Evolutionary conservation across 2,888 invertebrate genomes (phyloP).

Genomic region (Teleogryllus oceanicus): DNA sequence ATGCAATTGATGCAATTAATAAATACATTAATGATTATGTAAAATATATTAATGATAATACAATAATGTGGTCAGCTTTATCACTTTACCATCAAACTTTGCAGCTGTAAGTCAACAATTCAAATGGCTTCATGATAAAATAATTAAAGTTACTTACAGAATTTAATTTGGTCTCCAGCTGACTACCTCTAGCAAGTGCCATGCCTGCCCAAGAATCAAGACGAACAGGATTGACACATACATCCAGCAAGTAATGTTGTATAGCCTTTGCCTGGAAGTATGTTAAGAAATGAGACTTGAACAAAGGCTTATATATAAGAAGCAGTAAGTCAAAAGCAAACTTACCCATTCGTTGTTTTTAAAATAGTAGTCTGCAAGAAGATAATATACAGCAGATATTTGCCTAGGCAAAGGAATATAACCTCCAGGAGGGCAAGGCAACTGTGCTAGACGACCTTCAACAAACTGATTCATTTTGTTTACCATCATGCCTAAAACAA

Average conservation of each 20-base stretch:
- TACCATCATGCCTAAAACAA: slow-evolving; percentile 49
- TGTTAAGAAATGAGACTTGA: too few species aligned
- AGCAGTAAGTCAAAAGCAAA: background rate
- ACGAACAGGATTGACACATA: slow-evolving; percentile 73
- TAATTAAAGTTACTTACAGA: slow-evolving; percentile 54
- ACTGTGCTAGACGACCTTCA: slow-evolving; percentile 56
- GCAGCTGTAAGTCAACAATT: slow-evolving; percentile 27
- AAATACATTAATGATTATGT: too few species aligned
- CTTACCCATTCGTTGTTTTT: slow-evolving; percentile 70
- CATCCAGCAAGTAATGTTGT: slow-evolving; percentile 77
- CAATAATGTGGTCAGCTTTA: too few species aligned
- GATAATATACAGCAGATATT: slow-evolving; percentile 75
- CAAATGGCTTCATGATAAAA: slow-evolving; percentile 24
- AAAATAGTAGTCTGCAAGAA: slow-evolving; percentile 90
- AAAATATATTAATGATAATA: too few species aligned
- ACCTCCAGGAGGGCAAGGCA: slow-evolving; percentile 47
- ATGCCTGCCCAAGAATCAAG: slow-evolving; percentile 93
- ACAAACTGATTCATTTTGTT: slow-evolving; percentile 65
- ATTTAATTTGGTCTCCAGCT: slow-evolving; percentile 76
- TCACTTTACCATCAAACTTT: slow-evolving; percentile 22
- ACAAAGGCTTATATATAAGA: background rate
- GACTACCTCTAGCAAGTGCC: slow-evolving; percentile 73
- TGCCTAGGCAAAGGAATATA: slow-evolving; percentile 52
- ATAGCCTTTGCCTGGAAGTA: slow-evolving; percentile 58
- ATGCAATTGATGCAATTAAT: too few species aligned